Base-by-base conservation (phyloP, 2,113 vertebrate species). In the Monopterus albus region DNA sequence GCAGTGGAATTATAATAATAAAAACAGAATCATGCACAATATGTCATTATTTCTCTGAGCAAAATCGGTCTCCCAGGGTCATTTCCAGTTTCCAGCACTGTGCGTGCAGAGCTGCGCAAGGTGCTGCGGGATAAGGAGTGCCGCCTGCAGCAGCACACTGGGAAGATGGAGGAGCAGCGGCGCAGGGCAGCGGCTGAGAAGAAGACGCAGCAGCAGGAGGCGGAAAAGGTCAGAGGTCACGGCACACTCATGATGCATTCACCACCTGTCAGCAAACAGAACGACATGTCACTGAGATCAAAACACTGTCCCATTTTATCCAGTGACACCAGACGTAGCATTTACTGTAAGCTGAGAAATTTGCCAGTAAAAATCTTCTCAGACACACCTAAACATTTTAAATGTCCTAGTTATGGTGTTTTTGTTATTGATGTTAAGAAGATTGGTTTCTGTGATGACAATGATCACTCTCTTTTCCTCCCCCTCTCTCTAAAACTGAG, bases 181-280 rank as follows among this genome's bases (percentile, higher is more conserved):
- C 96, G 96, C 56, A 92, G 94, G 72, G 93, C 91, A 1, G 95
- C 96, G 0, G 96, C 95, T 7, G 95, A 95, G 84, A 94, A 95
- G 69, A 98, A 95, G 81, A 94, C 95, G 29, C 93, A 94, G 77
- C 94, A 94, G 74, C 88, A 94, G 20, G 93, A 94, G 61, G 95
- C 95, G 28, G 96, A 98, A 55, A 96, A 96, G 95, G 96, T 98
- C 79, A 93, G 93, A 63, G 80, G 38, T 75, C 78, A 46, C 33
- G 1, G 29, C 65, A 38, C n/a, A 2, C 10, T 20, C 3, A 70
- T 7, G 4, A 25, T 12, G 38, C 50, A 6, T 35, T 36, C 38
- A 46, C n/a, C 18, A 8, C 15, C 0, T 21, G 45, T 20, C 20
- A 33, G 70, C 33, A 15, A 35, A 40, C 60, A 31, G 50, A 5